Evolutionary conservation across 2,797 vertebrate species (phyloP), one percentile per base, ranked within the genome.

Genomic region (Schizothorax lantsangensis): DNA sequence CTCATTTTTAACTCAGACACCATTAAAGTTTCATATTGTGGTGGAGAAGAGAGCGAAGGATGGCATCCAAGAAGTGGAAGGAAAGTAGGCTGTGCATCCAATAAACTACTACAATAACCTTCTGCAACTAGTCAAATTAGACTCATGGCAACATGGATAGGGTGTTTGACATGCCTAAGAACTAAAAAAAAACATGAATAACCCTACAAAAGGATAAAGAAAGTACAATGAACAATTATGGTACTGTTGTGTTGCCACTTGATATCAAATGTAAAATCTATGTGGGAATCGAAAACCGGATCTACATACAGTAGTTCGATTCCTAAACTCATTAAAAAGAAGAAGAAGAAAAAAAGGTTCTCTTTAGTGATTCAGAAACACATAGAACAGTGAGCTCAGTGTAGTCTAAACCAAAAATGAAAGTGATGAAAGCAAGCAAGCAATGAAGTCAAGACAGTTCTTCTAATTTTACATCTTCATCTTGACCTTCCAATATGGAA

Each of bases 11-110:
- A 94, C 93, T 94, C 93, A 90, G 95, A 91, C 89, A 89, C 88
- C 92, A 95, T 94, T 91, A 95, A 95, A 95, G 92, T 95, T 96
- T 95, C 89, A 95, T 90, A 91, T 84, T 78, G 88, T 88, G 81
- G 84, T 8, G 1, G 87, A 91, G 69, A 88, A 88, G 87, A 62
- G 38, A 68, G 62, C 19, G 3, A 66, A 77, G 43, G n/a, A 71
- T 66, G 54, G 45, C 87, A 88, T 26, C 40, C 88, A 86, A 62
- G 47, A 43, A 78, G 79, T 59, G 52, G 75, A 4, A 8, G 47
- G 54, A 40, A 17, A 14, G 78, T 59, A 33, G n/a, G 14, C 4
- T 71, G 33, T 79, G 79, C 17, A 71, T 78, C 26, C 40, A 43
- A 2, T 69, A 23, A 43, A 62, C 7, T 62, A 10, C 7, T 26